A percentile compares a stretch with the other conserved stretches of the same genome.
Conservation (phyloP, 2,113 vertebrate species). For the Rhodinocichla rosea region DNA sequence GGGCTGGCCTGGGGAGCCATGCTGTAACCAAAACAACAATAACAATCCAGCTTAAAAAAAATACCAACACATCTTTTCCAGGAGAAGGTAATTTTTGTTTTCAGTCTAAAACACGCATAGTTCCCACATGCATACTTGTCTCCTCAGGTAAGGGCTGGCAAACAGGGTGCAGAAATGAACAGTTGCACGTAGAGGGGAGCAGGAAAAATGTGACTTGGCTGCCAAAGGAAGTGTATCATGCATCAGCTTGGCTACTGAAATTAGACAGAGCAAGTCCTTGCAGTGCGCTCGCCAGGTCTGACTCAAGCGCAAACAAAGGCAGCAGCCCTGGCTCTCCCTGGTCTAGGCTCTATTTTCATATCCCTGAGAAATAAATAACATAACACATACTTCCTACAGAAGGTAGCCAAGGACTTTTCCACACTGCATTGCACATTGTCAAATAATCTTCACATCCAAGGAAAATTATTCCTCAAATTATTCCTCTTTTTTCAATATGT, state of each 20-base stretch:
- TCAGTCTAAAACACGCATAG: accelerated
- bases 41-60: not conserved
- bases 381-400: conserved; percentile 11
- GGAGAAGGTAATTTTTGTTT: not conserved
- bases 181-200: not conserved
- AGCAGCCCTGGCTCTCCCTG: not conserved
- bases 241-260: not conserved
- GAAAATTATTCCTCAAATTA: not conserved
- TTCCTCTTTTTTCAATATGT: not conserved
- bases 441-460: not conserved
- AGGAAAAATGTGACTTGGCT: not conserved
- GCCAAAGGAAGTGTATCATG: not conserved
- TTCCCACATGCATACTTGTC: not conserved
- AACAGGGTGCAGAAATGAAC: not conserved
- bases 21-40: not conserved
- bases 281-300: not conserved
- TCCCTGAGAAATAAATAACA: conserved; percentile 17
- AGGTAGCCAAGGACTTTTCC: conserved; percentile 25
- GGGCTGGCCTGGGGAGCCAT: not conserved
- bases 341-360: conserved; percentile 6
- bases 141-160: conserved; percentile 2
- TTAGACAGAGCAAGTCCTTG: not conserved
- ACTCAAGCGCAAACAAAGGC: not conserved
- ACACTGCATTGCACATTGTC: not conserved
- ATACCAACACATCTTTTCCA: not conserved